phyloP scores from a whole-genome alignment of 2,113 vertebrate species.

The Zootoca vivipara region DNA sequence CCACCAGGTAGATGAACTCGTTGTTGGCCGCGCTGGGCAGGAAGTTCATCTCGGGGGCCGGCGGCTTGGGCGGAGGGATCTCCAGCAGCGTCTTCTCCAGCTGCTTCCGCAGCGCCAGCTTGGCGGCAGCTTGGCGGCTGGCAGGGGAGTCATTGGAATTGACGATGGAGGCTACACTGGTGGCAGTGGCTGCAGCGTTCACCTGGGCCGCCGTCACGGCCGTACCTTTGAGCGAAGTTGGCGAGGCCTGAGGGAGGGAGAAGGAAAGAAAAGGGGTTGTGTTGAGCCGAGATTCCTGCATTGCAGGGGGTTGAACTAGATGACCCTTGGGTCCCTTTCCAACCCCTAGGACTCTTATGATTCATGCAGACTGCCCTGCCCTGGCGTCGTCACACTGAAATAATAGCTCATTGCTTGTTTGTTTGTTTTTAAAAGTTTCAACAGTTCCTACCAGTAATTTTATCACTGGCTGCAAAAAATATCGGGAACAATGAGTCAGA shows the following conservation, averaged over 20 bases:
- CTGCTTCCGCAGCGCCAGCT: slow-evolving; percentile 94
- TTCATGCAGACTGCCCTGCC: neutral
- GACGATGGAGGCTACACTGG: slow-evolving; percentile 68
- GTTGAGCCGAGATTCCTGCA: too few species aligned
- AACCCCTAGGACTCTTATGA: too few species aligned
- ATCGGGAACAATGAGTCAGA: too few species aligned
- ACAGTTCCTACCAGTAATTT: too few species aligned
- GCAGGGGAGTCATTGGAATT: slow-evolving; percentile 87
- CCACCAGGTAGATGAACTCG: slow-evolving; percentile 97
- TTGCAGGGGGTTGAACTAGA: too few species aligned
- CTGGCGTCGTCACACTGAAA: neutral
- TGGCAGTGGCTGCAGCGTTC: slow-evolving; percentile 62
- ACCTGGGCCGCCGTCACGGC: slow-evolving; percentile 73
- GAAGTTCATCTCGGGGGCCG: slow-evolving; percentile 93
- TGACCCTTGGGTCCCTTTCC: too few species aligned
- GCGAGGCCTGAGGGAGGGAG: slow-evolving; percentile 78
- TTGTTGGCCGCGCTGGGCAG: slow-evolving; percentile 97
- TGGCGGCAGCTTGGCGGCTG: slow-evolving; percentile 93
- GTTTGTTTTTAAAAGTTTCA: too few species aligned
- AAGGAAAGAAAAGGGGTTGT: neutral
- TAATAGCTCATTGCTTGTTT: too few species aligned
- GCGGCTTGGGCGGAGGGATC: slow-evolving; percentile 95
- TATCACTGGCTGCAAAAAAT: too few species aligned
- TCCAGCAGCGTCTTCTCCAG: slow-evolving; percentile 96
- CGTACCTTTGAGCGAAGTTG: slow-evolving; percentile 87